These are phyloP conservation scores for Circaetus cinerascens DNA, from an alignment of 2,113 vertebrate genomes.

Conservation along the genomic window DNA sequence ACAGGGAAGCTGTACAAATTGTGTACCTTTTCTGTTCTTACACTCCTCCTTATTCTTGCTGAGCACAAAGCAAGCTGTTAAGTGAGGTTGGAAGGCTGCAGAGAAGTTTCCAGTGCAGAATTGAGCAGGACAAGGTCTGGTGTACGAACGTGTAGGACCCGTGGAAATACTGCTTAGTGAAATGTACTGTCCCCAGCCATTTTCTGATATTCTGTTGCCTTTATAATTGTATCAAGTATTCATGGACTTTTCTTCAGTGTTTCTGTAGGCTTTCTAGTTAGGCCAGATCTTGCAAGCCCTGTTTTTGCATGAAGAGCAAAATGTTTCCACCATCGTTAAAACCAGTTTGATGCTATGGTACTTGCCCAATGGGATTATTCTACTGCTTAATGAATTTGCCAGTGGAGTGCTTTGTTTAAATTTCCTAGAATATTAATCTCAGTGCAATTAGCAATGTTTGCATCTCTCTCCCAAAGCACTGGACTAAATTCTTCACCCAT, in stretches of 20 bases:
- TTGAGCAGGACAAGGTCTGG: neutral
- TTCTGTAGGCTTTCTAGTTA: neutral
- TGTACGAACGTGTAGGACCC: neutral
- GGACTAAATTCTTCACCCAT: neutral
- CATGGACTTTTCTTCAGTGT: neutral
- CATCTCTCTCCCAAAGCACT: neutral
- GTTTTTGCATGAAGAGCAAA: neutral
- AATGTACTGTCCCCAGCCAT: neutral
- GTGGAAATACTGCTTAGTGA: neutral
- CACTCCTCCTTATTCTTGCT: neutral
- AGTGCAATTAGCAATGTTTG: slow-evolving; percentile 15
- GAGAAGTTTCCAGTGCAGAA: neutral
- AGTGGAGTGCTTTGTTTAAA: neutral
- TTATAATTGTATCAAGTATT: neutral
- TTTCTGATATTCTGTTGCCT: neutral
- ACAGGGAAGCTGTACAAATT: neutral
- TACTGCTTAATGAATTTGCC: slow-evolving; percentile 10
- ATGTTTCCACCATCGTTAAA: slow-evolving; percentile 15
- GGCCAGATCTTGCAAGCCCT: neutral
- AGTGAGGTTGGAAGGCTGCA: neutral
- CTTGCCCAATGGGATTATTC: neutral
- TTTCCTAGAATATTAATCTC: slow-evolving; percentile 37
- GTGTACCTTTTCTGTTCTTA: neutral
- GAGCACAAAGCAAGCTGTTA: neutral
- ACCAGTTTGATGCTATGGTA: neutral